Percentiles rank a stretch among this genome's conserved stretches.
Conservation (phyloP, 2,888 invertebrate species). For the Cerceris rybyensis region DNA sequence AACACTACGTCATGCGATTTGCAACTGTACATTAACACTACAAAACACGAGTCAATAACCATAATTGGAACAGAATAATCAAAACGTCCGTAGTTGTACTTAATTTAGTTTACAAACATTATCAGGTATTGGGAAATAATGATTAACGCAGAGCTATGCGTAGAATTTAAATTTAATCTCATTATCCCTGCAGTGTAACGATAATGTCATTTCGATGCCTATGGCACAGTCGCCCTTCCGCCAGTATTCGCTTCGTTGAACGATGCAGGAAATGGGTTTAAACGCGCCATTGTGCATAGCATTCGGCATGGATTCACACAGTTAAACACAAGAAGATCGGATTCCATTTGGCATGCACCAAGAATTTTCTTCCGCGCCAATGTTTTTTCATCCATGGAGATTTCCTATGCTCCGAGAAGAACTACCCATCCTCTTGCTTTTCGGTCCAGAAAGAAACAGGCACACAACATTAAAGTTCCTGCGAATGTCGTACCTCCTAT, state of each 20-base stretch:
- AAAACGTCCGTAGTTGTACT: not conserved
- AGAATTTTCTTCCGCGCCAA: constrained; percentile 3
- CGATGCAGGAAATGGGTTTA: constrained; percentile 29
- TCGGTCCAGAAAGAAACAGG: not conserved
- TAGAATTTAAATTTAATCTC: constrained; percentile 19
- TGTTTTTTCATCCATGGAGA: constrained; percentile 7
- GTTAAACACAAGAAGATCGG: constrained; percentile 21
- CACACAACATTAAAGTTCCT: constrained; percentile 14
- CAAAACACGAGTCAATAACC: too few species aligned
- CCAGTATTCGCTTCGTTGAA: not conserved
- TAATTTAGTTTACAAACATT: constrained; percentile 27
- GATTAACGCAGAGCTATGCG: constrained; percentile 7
- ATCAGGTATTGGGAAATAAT: constrained; percentile 6
- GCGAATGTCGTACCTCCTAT: not conserved
- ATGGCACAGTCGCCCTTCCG: not conserved
- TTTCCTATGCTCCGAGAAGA: not conserved
- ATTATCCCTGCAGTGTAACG: constrained; percentile 1
- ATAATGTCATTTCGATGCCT: constrained; percentile 13
- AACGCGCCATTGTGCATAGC: constrained; percentile 24
- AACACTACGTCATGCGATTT: too few species aligned
- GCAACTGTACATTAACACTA: too few species aligned
- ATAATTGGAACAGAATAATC: not conserved
- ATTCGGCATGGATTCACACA: constrained; percentile 19
- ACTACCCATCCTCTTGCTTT: constrained; percentile 11
- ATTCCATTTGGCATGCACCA: constrained; percentile 7